These are phyloP conservation scores for Suillia variegata DNA, from an alignment of 2,888 invertebrate genomes.

Conservation along the genomic window DNA sequence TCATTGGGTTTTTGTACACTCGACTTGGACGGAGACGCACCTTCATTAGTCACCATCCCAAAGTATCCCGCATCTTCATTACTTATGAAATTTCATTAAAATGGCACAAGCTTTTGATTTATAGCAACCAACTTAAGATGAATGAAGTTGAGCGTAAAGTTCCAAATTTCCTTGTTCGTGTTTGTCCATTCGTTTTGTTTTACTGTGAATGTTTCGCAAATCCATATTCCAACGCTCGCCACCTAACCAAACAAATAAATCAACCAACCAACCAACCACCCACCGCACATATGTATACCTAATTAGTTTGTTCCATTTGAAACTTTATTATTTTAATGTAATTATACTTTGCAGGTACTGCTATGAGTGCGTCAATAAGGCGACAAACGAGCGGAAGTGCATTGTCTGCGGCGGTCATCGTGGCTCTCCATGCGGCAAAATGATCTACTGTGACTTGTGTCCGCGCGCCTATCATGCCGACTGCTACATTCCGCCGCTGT, in stretches of 20 bases:
- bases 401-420: slow-evolving; percentile 87
- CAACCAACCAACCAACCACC: no score
- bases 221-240: no score
- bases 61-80: background rate
- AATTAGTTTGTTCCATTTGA: slow-evolving; percentile 4
- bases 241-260: no score
- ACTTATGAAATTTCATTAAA: background rate
- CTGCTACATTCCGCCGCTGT: slow-evolving; percentile 86
- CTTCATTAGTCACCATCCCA: no score
- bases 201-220: no score
- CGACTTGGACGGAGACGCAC: no score
- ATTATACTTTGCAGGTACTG: slow-evolving; percentile 88
- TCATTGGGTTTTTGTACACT: no score
- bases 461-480: slow-evolving; percentile 91
- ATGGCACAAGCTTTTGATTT: background rate
- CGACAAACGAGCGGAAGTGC: slow-evolving; percentile 90
- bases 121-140: no score
- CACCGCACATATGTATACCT: no score
- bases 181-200: no score
- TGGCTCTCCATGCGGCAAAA: slow-evolving; percentile 64
- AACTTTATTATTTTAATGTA: slow-evolving; percentile 2
- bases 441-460: slow-evolving; percentile 89
- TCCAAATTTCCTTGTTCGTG: no score
- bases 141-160: no score
- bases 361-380: slow-evolving; percentile 93